These are phyloP conservation scores for Phrynocephalus vlangalii DNA, from an alignment of 2,797 vertebrate species.

Conservation along the genomic window DNA sequence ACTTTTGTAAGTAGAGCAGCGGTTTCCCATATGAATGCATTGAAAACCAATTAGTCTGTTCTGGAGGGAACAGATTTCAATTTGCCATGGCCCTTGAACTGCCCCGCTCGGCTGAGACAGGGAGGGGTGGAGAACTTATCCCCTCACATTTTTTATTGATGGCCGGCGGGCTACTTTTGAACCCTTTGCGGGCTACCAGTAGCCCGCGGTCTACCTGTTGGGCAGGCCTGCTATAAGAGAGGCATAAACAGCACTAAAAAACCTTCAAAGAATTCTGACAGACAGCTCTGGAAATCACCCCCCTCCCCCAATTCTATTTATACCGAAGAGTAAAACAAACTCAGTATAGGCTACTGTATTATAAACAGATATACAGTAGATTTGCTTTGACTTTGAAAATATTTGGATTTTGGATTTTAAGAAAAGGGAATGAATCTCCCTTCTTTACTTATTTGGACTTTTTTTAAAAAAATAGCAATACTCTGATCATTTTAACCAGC, in stretches of 20 bases:
- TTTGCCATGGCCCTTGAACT: too few relatives aligned
- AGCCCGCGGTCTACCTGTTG: too few relatives aligned
- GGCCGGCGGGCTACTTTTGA: too few relatives aligned
- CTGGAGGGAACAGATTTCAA: too few relatives aligned
- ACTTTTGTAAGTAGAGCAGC: too few relatives aligned
- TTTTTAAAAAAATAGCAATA: not conserved
- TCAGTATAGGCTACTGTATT: constrained; percentile 26
- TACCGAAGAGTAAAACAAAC: constrained; percentile 40
- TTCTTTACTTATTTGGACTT: not conserved
- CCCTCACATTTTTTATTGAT: too few relatives aligned
- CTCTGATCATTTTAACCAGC: not conserved
- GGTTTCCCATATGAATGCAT: too few relatives aligned
- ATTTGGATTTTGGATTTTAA: not conserved
- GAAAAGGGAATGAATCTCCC: not conserved
- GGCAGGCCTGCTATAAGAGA: constrained; percentile 2
- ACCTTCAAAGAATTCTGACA: constrained; percentile 52
- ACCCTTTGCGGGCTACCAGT: too few relatives aligned
- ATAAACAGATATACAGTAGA: constrained; percentile 18
- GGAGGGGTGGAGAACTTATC: too few relatives aligned
- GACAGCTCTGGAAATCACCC: constrained; percentile 20
- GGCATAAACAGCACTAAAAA: constrained; percentile 51
- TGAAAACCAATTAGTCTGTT: too few relatives aligned
- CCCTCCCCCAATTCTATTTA: constrained; percentile 40
- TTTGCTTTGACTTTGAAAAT: constrained; percentile 29
- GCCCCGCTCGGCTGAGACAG: too few relatives aligned